Evolutionary conservation across 2,113 vertebrate species (phyloP), one percentile per base, ranked within the genome.

Genomic region (Ophthalmotilapia sp.): DNA sequence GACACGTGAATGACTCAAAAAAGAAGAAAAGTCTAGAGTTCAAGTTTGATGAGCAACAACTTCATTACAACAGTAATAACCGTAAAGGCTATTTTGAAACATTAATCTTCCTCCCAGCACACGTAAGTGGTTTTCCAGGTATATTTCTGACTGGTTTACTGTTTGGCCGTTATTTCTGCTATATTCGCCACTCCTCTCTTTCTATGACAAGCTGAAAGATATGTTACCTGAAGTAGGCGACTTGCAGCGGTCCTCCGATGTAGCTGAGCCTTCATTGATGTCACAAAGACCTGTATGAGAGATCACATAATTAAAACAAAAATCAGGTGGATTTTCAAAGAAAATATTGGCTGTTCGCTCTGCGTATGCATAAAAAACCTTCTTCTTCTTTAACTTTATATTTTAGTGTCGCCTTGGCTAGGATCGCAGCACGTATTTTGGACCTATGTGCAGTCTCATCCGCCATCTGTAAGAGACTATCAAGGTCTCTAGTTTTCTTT

Each of bases 221-320:
- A 86, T 86, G 93, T 97, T 99, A 99, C 99, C 98, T 96, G 99
- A 99, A 73, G 99, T 99, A 8, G 99, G 99, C 2, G 99, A 99
- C 91, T 99, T 99, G 97, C 99, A 99, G 92, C 98, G 98, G 91
- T 99, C 99, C 83, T 99, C 99, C 85, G 98, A 97, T 38, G 98
- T 97, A 47, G 96, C 84, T 1, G 97, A 97, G 79, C 97, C 97
- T 95, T 99, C 99, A 79, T 96, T 99, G 89, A 99, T 99, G 87
- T 99, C 99, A 89, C 98, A 99, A 6, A 99, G 97, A 95, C 99
- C 99, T 96, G 97, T 91, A 95, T 84, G 88, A 95, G 36, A 88
- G 23, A 88, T 53, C 17, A 73, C 9, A 88, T 4, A 55, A 7
- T 58, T 36, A 47, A 56, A 56, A 60, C 3, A 49, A 51, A 26